A percentile compares a stretch with the other conserved stretches of the same genome.
These are phyloP conservation scores for Lasioglossum oenotherae DNA, from an alignment of 2,888 invertebrate species.

Conservation along the genomic window DNA sequence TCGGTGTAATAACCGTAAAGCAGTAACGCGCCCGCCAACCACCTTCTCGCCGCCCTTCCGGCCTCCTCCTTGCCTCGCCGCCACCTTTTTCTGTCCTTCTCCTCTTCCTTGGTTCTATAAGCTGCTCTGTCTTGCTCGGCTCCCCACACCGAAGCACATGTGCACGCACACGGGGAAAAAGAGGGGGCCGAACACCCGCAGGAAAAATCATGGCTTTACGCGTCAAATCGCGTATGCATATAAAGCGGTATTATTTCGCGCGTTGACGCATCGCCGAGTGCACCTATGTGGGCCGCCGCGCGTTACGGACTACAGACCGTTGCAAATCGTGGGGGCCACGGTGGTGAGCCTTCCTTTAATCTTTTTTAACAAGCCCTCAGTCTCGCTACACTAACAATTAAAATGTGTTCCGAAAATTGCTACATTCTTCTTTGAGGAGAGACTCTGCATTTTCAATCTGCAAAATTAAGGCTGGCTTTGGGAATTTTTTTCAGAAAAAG, in stretches of 20 bases:
- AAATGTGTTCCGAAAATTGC: background rate
- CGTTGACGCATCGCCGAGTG: conserved; percentile 71
- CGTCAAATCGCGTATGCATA: conserved; percentile 82
- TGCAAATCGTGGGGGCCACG: background rate
- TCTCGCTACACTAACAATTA: background rate
- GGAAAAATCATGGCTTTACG: conserved; percentile 83
- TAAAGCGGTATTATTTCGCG: conserved; percentile 82
- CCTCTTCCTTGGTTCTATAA: background rate
- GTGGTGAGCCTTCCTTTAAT: background rate
- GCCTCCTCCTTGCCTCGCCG: conserved; percentile 14
- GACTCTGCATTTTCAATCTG: background rate
- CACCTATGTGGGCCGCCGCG: conserved; percentile 21
- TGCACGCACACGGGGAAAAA: conserved; percentile 25
- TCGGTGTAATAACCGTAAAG: conserved; percentile 80
- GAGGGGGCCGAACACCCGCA: conserved; percentile 70
- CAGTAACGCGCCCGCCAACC: conserved; percentile 63
- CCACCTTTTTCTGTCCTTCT: conserved; percentile 47
- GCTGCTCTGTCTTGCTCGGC: conserved; percentile 2
- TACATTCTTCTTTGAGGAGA: background rate
- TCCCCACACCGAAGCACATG: conserved; percentile 2
- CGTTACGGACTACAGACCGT: conserved; percentile 12
- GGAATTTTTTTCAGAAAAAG: background rate
- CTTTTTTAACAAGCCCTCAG: background rate
- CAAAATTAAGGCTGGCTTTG: background rate
- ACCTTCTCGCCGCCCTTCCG: conserved; percentile 9